Evolutionary conservation across 2,888 invertebrate genomes (phyloP), one percentile per base, ranked within the genome.

Genomic region (Nyleta sp.): DNA sequence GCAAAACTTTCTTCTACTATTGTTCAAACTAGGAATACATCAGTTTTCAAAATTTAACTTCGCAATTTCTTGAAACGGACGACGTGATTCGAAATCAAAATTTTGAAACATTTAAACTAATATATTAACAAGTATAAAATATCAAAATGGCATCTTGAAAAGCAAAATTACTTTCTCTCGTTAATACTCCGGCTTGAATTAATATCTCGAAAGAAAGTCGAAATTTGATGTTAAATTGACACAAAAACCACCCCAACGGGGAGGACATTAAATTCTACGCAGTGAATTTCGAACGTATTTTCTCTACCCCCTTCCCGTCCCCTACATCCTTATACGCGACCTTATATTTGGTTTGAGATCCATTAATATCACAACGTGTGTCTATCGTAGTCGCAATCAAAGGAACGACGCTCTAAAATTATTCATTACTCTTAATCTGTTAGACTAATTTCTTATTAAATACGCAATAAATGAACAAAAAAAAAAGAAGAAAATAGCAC

Each of bases 311-410:
- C 18, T 44, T 62, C 50, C 60, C 24, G 35, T 62, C 50, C 60
- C 24, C 68, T 40, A 55, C 50, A 50, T 59, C 48, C 46, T 73
- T 71, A 76, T 77, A 70, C 67, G 75, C 82, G 82, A 82, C 80
- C 73, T 81, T 85, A 83, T 83, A 80, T 83, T 85, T 86, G 85
- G 84, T 85, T 86, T 85, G 87, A 87, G 87, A 87, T 87, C 85
- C 84, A 81, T 86, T 78, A 84, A 85, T 86, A 87, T 87, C 86
- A 87, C 86, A 86, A 86, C 84, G 76, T 82, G 82, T 84, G 79
- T 81, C 78, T 80, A 77, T 73, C 53, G 59, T 70, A 80, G 60
- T 78, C 75, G 72, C 68, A 70, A 53, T 57, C 35, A 55, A 40
- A 70, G 64, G 70, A 62, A 75, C 42, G 55, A 62, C 48, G 17